phyloP scores from a whole-genome alignment of 2,888 invertebrate species.

The Apamea monoglypha region DNA sequence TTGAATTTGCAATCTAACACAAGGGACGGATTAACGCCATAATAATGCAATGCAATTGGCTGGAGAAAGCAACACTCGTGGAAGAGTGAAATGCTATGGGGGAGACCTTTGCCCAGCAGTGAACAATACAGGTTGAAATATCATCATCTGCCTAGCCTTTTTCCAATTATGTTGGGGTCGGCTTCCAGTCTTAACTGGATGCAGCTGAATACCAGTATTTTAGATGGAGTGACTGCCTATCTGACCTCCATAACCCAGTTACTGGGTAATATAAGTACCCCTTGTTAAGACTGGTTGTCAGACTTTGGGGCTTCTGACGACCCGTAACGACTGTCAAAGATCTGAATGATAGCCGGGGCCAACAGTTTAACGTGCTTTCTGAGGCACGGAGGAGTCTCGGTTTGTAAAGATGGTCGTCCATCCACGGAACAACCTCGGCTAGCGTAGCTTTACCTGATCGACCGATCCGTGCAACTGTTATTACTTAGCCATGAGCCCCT shows the following conservation, averaged over 20 bases:
- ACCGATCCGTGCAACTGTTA: not conserved
- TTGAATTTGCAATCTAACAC: slow-evolving; percentile 21
- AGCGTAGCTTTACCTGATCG: not conserved
- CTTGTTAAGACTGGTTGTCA: no score
- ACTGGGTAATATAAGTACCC: no score
- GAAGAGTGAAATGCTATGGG: not conserved
- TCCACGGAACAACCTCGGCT: not conserved
- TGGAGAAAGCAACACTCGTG: not conserved
- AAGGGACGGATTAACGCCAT: not conserved
- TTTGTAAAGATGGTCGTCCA: not conserved
- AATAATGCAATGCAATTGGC: not conserved
- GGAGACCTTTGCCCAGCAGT: not conserved
- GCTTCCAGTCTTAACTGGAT: no score
- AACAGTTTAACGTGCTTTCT: not conserved
- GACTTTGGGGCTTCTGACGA: not conserved
- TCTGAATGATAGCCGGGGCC: not conserved
- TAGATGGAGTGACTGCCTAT: not conserved
- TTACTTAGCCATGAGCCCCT: not conserved
- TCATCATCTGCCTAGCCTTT: not conserved
- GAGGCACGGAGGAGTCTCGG: not conserved
- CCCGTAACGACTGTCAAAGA: not conserved
- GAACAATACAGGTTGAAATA: not conserved
- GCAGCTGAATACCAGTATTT: not conserved
- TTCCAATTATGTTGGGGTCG: not conserved
- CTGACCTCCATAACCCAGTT: no score